A percentile compares a stretch with the other conserved stretches of the same genome.
These are phyloP conservation scores for Eutrigla gurnardus DNA, from an alignment of 2,797 vertebrate genomes.

Conservation along the genomic window DNA sequence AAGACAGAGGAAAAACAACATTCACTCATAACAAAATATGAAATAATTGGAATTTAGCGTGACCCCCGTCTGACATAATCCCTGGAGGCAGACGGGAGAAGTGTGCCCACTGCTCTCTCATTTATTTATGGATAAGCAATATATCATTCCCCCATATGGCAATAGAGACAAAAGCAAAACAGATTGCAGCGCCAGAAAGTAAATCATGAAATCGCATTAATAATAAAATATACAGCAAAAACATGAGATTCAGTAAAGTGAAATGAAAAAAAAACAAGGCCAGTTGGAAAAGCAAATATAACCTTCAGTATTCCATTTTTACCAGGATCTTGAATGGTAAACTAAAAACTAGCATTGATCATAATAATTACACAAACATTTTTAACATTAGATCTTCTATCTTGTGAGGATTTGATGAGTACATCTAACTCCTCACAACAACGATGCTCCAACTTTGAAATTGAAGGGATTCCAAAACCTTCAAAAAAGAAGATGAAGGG, in stretches of 20 bases:
- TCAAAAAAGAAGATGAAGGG: not conserved
- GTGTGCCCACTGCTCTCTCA: not conserved
- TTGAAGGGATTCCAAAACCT: not conserved
- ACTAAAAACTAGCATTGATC: too few species aligned
- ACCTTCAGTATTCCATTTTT: not conserved
- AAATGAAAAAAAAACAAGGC: not conserved
- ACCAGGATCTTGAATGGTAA: too few species aligned
- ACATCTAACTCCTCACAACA: not conserved
- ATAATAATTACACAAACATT: too few species aligned
- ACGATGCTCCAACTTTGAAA: not conserved
- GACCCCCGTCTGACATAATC: not conserved
- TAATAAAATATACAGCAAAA: not conserved
- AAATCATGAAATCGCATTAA: not conserved
- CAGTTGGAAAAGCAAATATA: not conserved
- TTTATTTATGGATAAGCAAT: constrained; percentile 1
- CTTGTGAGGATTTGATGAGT: not conserved
- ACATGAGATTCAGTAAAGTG: too few species aligned
- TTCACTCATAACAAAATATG: not conserved
- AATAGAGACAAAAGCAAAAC: not conserved
- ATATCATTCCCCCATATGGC: not conserved
- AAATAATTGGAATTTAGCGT: constrained; percentile 16
- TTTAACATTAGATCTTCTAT: not conserved
- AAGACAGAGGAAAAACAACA: constrained; percentile 24
- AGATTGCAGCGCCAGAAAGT: not conserved
- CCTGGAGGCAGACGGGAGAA: not conserved